Conservation (phyloP, 2,797 vertebrate species). For the Peromyscus attwateri region DNA sequence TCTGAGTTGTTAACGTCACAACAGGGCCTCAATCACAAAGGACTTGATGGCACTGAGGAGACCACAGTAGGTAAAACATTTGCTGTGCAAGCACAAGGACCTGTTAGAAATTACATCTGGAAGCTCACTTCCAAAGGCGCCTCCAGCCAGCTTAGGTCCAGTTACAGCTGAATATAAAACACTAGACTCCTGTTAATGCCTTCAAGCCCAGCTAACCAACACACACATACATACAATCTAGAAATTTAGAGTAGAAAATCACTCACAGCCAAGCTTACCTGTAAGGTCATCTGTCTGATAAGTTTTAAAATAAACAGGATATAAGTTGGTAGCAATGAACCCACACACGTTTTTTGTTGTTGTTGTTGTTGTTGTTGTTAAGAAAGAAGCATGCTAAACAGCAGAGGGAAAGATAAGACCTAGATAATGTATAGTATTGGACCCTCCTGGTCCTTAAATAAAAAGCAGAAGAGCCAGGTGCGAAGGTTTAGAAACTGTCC, state of each 20-base stretch:
- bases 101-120: not conserved
- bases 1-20: not conserved
- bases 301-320: not conserved
- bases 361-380: not conserved
- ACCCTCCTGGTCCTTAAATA: not conserved
- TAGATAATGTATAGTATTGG: not conserved
- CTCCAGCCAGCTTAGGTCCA: not conserved
- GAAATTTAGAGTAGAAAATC: not conserved
- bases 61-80: too few relatives aligned
- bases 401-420: not conserved
- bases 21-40: not conserved
- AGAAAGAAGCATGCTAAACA: not conserved
- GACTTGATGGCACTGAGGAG: not conserved
- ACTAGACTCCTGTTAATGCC: not conserved
- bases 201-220: not conserved
- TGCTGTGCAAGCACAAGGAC: not conserved
- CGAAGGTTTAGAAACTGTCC: not conserved
- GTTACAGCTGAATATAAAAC: not conserved
- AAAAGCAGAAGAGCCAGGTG: not conserved
- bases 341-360: not conserved
- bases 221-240: not conserved
- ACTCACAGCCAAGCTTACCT: not conserved
- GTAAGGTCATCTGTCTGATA: not conserved
- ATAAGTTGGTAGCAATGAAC: not conserved
- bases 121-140: not conserved